Base-by-base conservation (phyloP, 2,888 invertebrate species). In the Priocnemis perturbator region DNA sequence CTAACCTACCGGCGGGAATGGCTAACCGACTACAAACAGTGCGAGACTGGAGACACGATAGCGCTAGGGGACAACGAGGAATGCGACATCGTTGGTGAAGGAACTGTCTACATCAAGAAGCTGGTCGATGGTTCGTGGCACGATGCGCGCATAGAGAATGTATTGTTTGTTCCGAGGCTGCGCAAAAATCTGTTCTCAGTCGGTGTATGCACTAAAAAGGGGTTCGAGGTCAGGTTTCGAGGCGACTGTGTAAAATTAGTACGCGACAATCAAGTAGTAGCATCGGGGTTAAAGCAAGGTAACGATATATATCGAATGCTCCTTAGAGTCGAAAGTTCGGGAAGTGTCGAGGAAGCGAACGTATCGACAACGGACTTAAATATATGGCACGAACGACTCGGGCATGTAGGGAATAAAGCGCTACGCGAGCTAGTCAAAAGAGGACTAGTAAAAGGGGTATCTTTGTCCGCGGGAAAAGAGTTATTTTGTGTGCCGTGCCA, bases 161-260 rank as follows among this genome's bases (percentile, higher is more conserved):
- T 82, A 4, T 58, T 81, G 11, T 77, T 76, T 64, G 77, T 82
- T 7, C 81, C 79, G 23, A 57, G 63, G 5, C 11, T 79, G 9
- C 66, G 58, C 44, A 78, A 77, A 60, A 83, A 84, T 64, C 62
- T 67, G n/a, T n/a, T n/a, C n/a, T n/a, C n/a, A n/a, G n/a, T n/a
- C n/a, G n/a, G n/a, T n/a, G n/a, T n/a, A n/a, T n/a, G n/a, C n/a
- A n/a, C n/a, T n/a, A n/a, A n/a, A n/a, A n/a, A n/a, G n/a, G n/a
- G n/a, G n/a, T n/a, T 72, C 30, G 65, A 68, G 15, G 71, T 76
- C 4, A 37, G 45, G 1, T 80, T 80, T 15, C 17, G 52, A 23
- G 44, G 59, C 0, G 60, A 74, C 9, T 20, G 15, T 2, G 74
- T 73, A 7, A 26, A 69, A 14, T 9, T 79, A 14, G n/a, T 57